Conservation (phyloP, 2,797 vertebrate species). For the Anas flavirostris region DNA sequence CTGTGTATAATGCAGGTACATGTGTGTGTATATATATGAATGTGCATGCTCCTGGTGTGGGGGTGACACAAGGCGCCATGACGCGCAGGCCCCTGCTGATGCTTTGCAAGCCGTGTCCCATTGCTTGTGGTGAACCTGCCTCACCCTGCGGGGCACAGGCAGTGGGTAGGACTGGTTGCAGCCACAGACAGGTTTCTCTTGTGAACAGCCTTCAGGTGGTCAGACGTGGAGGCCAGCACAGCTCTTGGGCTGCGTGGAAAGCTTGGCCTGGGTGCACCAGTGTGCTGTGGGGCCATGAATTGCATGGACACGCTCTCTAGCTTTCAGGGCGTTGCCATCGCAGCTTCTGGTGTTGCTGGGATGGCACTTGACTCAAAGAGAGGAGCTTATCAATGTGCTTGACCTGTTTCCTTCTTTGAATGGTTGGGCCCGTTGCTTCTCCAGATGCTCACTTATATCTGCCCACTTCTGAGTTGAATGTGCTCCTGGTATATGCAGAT, state of each 20-base stretch:
- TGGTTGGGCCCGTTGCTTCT: neutral
- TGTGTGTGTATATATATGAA: neutral
- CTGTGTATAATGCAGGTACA: neutral
- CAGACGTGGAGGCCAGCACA: accelerated
- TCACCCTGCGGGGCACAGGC: accelerated
- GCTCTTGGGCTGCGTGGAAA: accelerated
- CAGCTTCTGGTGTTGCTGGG: neutral
- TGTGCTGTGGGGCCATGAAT: accelerated
- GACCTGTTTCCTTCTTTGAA: neutral
- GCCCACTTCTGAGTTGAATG: neutral
- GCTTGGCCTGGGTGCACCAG: too few species aligned
- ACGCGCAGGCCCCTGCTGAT: accelerated
- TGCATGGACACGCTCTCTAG: neutral
- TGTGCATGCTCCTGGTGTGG: neutral
- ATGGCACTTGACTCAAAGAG: neutral
- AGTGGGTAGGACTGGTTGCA: neutral
- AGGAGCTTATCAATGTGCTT: neutral
- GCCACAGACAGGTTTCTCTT: accelerated
- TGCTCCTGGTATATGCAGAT: neutral
- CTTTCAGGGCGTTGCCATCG: accelerated
- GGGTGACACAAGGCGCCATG: accelerated
- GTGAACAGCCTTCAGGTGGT: neutral
- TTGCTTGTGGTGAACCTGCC: accelerated
- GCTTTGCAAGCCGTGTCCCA: accelerated
- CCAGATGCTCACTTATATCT: neutral